Evolutionary conservation across 2,797 vertebrate genomes (phyloP), one percentile per base, ranked within the genome.

Genomic region (Harpagifer antarcticus): DNA sequence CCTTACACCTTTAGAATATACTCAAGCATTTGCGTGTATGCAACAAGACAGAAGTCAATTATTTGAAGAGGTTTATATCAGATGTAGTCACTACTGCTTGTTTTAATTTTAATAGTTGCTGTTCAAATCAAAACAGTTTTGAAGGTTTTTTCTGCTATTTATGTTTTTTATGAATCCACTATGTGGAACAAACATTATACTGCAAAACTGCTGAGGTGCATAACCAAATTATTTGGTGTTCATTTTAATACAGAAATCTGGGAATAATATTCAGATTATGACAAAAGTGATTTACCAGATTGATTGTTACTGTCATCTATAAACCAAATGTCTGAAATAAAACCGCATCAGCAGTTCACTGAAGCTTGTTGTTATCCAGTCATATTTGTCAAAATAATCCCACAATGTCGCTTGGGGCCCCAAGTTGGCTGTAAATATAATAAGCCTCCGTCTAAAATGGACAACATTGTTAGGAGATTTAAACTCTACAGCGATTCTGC

Each of bases 121-220:
- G 53, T 23, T 77, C 43, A 52, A 45, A 60, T 66, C 16, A 10
- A 7, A 56, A 33, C 14, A 44, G 31, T 9, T 57, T 56, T 2
- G 10, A 54, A 20, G 11, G 23, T 58, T 76, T 74, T 13, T 55
- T 53, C 9, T 42, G 15, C 8, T 57, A 65, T 80, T 68, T 54
- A 57, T 73, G 33, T 76, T 69, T 37, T 61, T 61, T 0, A 65
- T 14, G 11, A 78, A 13, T 74, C 55, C 64, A 79, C 87, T 20
- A 8, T 87, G 81, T 89, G 57, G 72, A 85, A 3, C 1, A 11
- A 40, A 70, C 13, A 53, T 74, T 40, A 7, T 7, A 37, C 33
- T 8, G 33, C 33, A 37, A 37, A 40, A 60, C 42, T 27, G 60
- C 53, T 33, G 5, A 49, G 15, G 11, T 6, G 31, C 9, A 7